Evolutionary conservation across 2,797 vertebrate genomes (phyloP).

Genomic region (Pterois miles): DNA sequence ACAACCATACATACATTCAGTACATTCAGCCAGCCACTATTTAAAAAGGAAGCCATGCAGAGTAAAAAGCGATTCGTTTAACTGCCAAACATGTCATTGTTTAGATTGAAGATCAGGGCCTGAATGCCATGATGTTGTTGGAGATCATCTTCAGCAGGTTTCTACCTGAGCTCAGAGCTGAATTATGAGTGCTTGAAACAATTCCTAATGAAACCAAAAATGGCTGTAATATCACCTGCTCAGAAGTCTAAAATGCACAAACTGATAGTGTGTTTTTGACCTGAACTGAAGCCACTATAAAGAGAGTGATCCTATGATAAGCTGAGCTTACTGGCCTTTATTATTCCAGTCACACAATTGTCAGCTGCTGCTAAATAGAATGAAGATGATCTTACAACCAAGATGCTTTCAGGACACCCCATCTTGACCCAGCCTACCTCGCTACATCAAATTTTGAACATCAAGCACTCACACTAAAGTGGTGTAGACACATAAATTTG

Average conservation of each 20-base stretch:
- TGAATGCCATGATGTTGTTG: constrained; percentile 10
- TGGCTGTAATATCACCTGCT: not conserved
- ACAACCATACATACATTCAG: constrained; percentile 34
- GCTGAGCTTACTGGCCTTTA: not conserved
- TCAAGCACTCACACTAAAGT: not conserved
- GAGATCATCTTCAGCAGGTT: constrained; percentile 31
- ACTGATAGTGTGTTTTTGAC: not conserved
- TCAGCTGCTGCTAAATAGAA: not conserved
- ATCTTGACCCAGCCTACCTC: not conserved
- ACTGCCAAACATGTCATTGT: constrained; percentile 30
- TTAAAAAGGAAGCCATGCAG: constrained; percentile 76
- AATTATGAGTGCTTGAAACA: not conserved
- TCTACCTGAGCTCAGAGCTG: not conserved
- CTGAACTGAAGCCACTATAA: not conserved
- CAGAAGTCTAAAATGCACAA: not conserved
- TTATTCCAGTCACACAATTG: not conserved
- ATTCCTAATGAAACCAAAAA: not conserved
- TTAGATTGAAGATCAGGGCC: constrained; percentile 32
- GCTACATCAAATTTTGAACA: not conserved
- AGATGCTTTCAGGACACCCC: constrained; percentile 9
- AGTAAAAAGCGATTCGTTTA: constrained; percentile 43
- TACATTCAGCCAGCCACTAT: constrained; percentile 64
- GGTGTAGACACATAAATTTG: constrained; percentile 10
- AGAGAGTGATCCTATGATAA: not conserved
- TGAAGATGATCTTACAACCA: constrained; percentile 30